These are phyloP conservation scores for Sycobia sp. DNA, from an alignment of 1,140 invertebrate species.

Conservation along the genomic window DNA sequence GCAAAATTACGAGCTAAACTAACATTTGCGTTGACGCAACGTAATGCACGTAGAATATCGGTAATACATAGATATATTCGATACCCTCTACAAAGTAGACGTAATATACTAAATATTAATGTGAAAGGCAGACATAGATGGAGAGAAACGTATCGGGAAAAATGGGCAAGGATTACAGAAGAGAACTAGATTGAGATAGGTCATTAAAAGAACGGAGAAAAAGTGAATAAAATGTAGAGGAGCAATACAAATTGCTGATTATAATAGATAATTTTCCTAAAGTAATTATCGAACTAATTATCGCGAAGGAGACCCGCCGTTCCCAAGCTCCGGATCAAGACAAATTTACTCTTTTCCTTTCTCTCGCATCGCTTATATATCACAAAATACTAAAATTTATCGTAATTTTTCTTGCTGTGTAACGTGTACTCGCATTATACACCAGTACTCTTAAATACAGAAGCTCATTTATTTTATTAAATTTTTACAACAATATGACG, in stretches of 20 bases:
- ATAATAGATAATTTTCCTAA: constrained; percentile 25
- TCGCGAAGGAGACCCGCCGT: background rate
- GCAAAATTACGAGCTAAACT: constrained; percentile 33
- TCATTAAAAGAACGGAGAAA: constrained; percentile 7
- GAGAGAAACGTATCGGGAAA: background rate
- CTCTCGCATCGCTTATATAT: background rate
- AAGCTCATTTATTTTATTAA: constrained; percentile 15
- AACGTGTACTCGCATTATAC: constrained; percentile 5
- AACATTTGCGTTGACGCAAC: constrained; percentile 15
- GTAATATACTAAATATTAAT: constrained; percentile 33
- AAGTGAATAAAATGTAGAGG: background rate
- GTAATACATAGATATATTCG: constrained; percentile 34
- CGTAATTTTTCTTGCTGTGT: background rate
- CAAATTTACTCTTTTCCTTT: background rate
- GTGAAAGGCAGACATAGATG: constrained; percentile 4
- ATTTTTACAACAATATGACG: too few relatives aligned
- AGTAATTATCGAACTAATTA: constrained; percentile 14
- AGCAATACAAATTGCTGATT: constrained; percentile 24
- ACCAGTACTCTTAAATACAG: constrained; percentile 7
- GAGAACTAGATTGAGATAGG: too few relatives aligned
- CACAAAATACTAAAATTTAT: constrained; percentile 21
- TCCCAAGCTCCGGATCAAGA: background rate
- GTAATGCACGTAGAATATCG: constrained; percentile 28
- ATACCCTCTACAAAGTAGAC: constrained; percentile 31
- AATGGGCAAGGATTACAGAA: too few relatives aligned